A percentile compares a stretch with the other conserved stretches of the same genome.
phyloP scores from a whole-genome alignment of 2,113 vertebrate species.

The Leucoraja erinaceus region DNA sequence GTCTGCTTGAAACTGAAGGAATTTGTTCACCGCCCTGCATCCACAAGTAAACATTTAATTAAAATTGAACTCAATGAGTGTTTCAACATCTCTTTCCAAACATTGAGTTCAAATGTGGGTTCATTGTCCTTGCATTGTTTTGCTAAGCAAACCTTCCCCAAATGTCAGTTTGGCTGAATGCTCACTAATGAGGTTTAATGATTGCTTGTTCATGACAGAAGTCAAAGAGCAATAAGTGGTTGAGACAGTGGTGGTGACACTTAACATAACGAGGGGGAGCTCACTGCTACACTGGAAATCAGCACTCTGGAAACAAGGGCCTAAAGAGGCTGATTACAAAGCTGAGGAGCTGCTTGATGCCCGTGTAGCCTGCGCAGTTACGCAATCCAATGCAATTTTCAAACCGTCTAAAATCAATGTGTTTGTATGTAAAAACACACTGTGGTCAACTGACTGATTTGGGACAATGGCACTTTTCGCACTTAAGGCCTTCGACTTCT shows the following conservation, averaged over 20 bases:
- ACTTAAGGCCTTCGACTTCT: not conserved
- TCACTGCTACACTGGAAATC: not conserved
- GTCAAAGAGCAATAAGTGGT: not conserved
- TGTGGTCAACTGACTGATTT: not conserved
- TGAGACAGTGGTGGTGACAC: not conserved
- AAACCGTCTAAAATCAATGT: too few relatives aligned
- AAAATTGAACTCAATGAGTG: not conserved
- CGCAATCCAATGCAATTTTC: not conserved
- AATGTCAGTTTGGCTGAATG: not conserved
- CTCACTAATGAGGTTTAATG: not conserved
- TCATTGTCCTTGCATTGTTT: not conserved
- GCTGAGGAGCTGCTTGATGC: not conserved
- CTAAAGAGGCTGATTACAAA: not conserved
- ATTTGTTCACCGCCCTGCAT: not conserved
- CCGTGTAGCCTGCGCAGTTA: not conserved
- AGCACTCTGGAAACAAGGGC: not conserved
- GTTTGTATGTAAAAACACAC: not conserved
- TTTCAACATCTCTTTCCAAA: not conserved
- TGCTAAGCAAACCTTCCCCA: not conserved
- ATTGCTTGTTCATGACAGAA: not conserved
- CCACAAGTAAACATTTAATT: not conserved
- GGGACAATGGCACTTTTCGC: not conserved
- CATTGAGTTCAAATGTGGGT: not conserved
- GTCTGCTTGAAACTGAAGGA: not conserved
- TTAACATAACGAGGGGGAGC: not conserved